Conservation (phyloP, 2,113 vertebrate species). For the Trinectes maculatus region DNA sequence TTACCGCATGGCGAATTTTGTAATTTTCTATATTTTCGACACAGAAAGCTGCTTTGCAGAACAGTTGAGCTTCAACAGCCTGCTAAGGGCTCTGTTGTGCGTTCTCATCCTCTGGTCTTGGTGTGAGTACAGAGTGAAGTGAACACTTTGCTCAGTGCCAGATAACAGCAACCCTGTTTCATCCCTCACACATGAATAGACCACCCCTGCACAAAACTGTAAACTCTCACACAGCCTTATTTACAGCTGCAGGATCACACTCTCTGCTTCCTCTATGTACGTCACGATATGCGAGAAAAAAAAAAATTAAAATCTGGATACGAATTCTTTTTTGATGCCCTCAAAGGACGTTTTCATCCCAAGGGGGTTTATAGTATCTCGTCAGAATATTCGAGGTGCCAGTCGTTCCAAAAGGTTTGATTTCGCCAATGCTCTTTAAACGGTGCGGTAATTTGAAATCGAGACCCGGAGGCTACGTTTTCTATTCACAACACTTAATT, state of each 20-base stretch:
- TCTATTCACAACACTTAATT: not conserved
- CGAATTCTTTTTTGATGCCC: too few species aligned
- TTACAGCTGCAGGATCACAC: conserved; percentile 38
- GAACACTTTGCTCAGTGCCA: conserved; percentile 38
- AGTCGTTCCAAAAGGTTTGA: too few species aligned
- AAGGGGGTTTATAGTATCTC: too few species aligned
- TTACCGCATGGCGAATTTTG: not conserved
- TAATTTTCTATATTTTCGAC: too few species aligned
- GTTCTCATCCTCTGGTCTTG: conserved; percentile 11
- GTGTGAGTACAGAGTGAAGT: not conserved
- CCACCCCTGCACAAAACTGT: conserved; percentile 13
- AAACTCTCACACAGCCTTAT: conserved; percentile 34
- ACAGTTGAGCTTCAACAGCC: not conserved
- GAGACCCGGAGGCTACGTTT: too few species aligned
- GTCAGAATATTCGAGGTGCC: too few species aligned
- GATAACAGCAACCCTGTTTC: conserved; percentile 50
- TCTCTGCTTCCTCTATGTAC: conserved; percentile 7
- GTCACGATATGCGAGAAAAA: too few species aligned
- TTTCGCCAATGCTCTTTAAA: too few species aligned
- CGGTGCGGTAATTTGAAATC: too few species aligned
- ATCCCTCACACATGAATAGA: conserved; percentile 32
- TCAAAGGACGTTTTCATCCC: too few species aligned
- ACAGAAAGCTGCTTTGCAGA: not conserved
- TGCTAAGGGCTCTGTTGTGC: not conserved
- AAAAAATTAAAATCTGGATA: too few species aligned